Evolutionary conservation across 2,888 invertebrate genomes (phyloP).

Genomic region (Rapana venosa): DNA sequence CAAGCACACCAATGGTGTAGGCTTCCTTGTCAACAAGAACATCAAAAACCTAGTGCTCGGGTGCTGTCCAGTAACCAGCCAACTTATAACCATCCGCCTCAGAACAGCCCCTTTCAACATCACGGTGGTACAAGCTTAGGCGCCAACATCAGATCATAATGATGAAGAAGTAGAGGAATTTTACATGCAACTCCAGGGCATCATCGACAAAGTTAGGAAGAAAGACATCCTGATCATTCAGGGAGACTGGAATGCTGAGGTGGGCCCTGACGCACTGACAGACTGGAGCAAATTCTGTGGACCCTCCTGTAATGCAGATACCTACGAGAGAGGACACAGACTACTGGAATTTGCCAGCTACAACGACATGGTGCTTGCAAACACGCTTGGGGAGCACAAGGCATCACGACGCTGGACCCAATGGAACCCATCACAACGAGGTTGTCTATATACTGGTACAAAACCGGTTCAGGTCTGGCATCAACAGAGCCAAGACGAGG

Average conservation of each 20-base stretch:
- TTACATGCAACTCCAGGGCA: constrained; percentile 45
- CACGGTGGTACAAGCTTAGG: too few relatives aligned
- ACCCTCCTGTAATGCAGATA: constrained; percentile 40
- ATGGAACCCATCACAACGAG: constrained; percentile 46
- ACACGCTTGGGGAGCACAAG: constrained; percentile 46
- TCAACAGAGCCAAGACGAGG: constrained; percentile 27
- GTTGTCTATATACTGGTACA: constrained; percentile 48
- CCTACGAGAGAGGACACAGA: constrained; percentile 37
- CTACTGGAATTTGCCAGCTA: constrained; percentile 49
- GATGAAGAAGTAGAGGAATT: constrained; percentile 45
- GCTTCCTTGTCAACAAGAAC: too few relatives aligned
- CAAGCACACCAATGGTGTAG: too few relatives aligned
- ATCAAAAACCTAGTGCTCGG: too few relatives aligned
- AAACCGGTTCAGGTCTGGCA: constrained; percentile 28
- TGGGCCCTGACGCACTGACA: constrained; percentile 44
- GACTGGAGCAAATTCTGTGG: constrained; percentile 37
- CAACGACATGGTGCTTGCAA: constrained; percentile 42
- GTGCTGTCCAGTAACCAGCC: too few relatives aligned
- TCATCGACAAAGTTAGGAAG: constrained; percentile 45
- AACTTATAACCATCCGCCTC: too few relatives aligned
- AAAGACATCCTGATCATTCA: constrained; percentile 50
- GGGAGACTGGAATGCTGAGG: constrained; percentile 53
- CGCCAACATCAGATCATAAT: too few relatives aligned
- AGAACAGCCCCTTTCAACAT: too few relatives aligned
- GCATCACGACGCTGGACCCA: constrained; percentile 45